Evolutionary conservation across 1,140 invertebrate species (phyloP).

Genomic region (Zaprionus camerounensis): DNA sequence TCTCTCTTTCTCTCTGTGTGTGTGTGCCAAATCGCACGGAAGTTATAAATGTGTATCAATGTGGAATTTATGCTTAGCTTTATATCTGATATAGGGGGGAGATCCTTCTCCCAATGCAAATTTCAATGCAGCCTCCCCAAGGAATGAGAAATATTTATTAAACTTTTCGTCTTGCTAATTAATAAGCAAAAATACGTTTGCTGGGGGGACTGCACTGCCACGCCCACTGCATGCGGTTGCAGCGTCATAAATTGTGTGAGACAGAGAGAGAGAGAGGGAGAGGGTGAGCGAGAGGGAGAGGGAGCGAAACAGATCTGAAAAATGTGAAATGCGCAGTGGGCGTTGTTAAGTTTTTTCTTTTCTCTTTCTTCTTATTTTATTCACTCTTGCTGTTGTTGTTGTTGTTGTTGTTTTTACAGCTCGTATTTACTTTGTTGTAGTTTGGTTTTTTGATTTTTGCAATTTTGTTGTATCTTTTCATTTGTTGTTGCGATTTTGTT

Average conservation of each 20-base stretch:
- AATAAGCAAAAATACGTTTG: constrained; percentile 74
- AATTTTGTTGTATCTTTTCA: constrained; percentile 17
- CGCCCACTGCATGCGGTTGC: constrained; percentile 58
- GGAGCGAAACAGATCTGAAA: constrained; percentile 25
- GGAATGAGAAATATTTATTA: constrained; percentile 59
- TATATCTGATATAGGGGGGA: constrained; percentile 29
- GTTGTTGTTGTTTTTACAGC: constrained; percentile 38
- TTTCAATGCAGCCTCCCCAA: constrained; percentile 52
- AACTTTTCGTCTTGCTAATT: constrained; percentile 67
- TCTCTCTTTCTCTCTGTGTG: no score
- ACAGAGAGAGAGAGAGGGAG: neutral
- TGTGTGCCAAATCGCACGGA: constrained; percentile 67
- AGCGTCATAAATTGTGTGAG: constrained; percentile 69
- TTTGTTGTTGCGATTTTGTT: constrained; percentile 12
- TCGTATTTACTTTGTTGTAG: constrained; percentile 75
- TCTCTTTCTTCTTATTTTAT: neutral
- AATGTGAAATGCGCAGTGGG: constrained; percentile 68
- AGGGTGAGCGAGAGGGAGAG: neutral
- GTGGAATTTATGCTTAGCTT: constrained; percentile 56
- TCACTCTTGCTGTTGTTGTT: neutral
- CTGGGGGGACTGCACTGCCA: constrained; percentile 49
- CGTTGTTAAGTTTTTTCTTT: constrained; percentile 67
- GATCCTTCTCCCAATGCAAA: constrained; percentile 53
- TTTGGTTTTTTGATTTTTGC: constrained; percentile 26
- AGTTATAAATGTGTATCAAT: constrained; percentile 77